Evolutionary conservation across 2,113 vertebrate species (phyloP).

Genomic region (Alosa alosa): DNA sequence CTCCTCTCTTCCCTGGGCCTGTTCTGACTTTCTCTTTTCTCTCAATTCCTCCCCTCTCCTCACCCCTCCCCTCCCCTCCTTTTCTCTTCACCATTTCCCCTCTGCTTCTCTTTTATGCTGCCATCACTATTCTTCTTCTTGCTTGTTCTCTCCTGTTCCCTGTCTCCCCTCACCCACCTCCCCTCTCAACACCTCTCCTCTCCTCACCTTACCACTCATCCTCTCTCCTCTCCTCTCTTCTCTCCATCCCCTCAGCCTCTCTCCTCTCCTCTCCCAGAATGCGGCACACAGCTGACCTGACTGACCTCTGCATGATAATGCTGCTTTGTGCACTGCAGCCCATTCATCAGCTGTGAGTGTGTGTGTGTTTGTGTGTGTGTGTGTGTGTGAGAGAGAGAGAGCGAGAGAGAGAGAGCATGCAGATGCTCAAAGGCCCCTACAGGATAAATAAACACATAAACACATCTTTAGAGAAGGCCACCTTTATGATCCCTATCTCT

Average conservation of each 20-base stretch:
- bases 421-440: neutral
- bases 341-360: neutral
- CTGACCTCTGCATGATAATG: conserved; percentile 5
- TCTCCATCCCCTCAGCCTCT: neutral
- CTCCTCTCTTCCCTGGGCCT: neutral
- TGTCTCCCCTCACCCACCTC: neutral
- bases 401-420: neutral
- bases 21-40: neutral
- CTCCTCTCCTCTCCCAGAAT: neutral
- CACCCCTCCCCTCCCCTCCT: neutral
- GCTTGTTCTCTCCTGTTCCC: neutral
- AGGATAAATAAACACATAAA: conserved; percentile 20
- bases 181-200: neutral
- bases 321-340: neutral
- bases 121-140: neutral
- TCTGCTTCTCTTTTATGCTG: neutral
- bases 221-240: neutral
- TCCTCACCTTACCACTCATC: neutral
- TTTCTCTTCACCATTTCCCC: neutral
- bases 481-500: too few species aligned
- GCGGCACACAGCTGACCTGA: neutral
- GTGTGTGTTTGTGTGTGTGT: neutral
- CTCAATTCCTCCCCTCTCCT: neutral
- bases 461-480: too few species aligned
- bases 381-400: too few species aligned